phyloP scores from a whole-genome alignment of 2,888 invertebrate species.

The Drosophila quinaria region DNA sequence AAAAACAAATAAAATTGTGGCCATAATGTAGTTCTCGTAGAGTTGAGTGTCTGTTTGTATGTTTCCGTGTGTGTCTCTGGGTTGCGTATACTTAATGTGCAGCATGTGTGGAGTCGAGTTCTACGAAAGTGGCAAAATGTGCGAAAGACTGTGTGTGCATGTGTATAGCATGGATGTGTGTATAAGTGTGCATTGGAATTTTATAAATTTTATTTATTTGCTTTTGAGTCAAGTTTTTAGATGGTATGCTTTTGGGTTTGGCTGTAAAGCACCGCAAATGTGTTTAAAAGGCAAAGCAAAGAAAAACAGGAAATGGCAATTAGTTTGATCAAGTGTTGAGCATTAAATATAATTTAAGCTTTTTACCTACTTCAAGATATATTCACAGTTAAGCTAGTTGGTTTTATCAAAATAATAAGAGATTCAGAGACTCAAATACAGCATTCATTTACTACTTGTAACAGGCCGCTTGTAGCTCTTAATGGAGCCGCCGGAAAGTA shows the following conservation, averaged over 20 bases:
- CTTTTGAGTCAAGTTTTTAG: slow-evolving; percentile 46
- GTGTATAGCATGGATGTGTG: not conserved
- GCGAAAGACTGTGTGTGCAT: slow-evolving; percentile 11
- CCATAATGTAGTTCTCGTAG: slow-evolving; percentile 47
- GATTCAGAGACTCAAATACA: not conserved
- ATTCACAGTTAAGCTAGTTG: not conserved
- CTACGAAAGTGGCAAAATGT: slow-evolving; percentile 43
- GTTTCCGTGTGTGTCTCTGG: slow-evolving; percentile 29
- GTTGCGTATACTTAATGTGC: slow-evolving; percentile 62
- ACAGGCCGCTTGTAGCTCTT: too few relatives aligned
- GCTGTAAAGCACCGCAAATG: slow-evolving; percentile 35
- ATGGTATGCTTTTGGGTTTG: slow-evolving; percentile 14
- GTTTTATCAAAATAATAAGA: not conserved
- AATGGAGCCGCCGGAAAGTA: too few relatives aligned
- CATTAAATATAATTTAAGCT: slow-evolving; percentile 23
- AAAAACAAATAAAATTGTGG: slow-evolving; percentile 59
- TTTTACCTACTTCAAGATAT: slow-evolving; percentile 1
- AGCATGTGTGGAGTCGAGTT: slow-evolving; percentile 42
- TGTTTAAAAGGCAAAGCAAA: slow-evolving; percentile 30
- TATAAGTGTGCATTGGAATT: slow-evolving; percentile 18
- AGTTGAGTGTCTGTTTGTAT: slow-evolving; percentile 9
- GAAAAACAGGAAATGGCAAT: slow-evolving; percentile 52
- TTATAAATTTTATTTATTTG: slow-evolving; percentile 59
- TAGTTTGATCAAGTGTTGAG: slow-evolving; percentile 42
- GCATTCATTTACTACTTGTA: slow-evolving; percentile 1